phyloP scores from a whole-genome alignment of 2,888 invertebrate genomes.

The Coenonympha glycerion region DNA sequence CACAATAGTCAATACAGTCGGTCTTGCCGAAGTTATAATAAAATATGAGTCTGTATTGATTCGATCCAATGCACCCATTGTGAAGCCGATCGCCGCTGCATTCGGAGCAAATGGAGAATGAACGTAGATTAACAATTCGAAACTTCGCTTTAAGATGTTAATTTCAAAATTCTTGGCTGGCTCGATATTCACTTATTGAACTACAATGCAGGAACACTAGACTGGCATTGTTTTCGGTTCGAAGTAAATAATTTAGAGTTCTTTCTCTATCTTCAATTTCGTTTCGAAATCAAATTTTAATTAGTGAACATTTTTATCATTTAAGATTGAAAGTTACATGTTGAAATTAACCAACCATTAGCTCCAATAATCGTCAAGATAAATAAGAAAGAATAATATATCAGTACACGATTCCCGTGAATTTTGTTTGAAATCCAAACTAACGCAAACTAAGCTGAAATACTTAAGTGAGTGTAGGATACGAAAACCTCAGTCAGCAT shows the following conservation, averaged over 20 bases:
- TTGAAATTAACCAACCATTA: too few species aligned
- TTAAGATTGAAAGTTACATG: too few species aligned
- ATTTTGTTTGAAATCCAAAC: too few species aligned
- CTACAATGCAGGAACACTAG: conserved; percentile 23
- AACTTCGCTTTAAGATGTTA: conserved; percentile 54
- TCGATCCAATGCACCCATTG: conserved; percentile 62
- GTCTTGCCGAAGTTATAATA: conserved; percentile 20
- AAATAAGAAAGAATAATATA: too few species aligned
- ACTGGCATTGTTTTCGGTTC: conserved; percentile 20
- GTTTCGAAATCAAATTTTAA: background rate
- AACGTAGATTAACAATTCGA: conserved; percentile 65
- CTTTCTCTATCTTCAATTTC: background rate
- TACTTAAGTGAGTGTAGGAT: too few species aligned
- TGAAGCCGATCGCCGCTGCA: conserved; percentile 49
- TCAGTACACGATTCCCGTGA: too few species aligned
- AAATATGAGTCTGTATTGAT: conserved; percentile 29
- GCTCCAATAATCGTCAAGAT: too few species aligned
- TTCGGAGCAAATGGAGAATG: conserved; percentile 66
- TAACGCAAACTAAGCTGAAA: too few species aligned
- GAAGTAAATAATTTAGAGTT: conserved; percentile 10
- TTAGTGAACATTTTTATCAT: too few species aligned
- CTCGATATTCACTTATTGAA: conserved; percentile 29
- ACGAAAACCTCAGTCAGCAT: too few species aligned
- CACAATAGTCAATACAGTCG: conserved; percentile 4
- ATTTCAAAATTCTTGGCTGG: conserved; percentile 37